These are phyloP conservation scores for Coregonus suidteri DNA, from an alignment of 2,797 vertebrate genomes.

Conservation along the genomic window DNA sequence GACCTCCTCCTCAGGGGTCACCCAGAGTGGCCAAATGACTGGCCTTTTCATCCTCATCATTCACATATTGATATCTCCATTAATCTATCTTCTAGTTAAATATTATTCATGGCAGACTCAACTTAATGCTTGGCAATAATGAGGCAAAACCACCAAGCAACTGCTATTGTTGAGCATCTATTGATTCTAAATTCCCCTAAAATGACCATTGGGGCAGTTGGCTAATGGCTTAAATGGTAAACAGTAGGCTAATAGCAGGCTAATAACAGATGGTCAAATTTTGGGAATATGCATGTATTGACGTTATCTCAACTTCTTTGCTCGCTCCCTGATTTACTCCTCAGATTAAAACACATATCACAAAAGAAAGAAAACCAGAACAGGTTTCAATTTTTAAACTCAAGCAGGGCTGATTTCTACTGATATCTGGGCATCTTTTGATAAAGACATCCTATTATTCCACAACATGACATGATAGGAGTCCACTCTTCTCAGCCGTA, in stretches of 20 bases:
- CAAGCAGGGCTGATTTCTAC: slow-evolving; percentile 62
- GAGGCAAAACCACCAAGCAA: slow-evolving; percentile 20
- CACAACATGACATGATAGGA: slow-evolving; percentile 73
- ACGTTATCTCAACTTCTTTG: not conserved
- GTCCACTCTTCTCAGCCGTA: slow-evolving; percentile 71
- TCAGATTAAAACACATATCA: not conserved
- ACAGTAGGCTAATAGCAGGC: not conserved
- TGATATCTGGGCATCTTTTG: slow-evolving; percentile 72
- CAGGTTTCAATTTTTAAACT: slow-evolving; percentile 61
- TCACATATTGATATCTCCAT: slow-evolving; percentile 20
- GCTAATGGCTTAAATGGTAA: not conserved
- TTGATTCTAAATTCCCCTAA: slow-evolving; percentile 18
- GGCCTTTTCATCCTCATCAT: slow-evolving; percentile 29
- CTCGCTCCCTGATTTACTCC: not conserved
- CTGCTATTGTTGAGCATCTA: slow-evolving; percentile 15
- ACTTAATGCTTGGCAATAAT: slow-evolving; percentile 22
- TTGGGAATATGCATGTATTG: not conserved
- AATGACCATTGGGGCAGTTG: not conserved
- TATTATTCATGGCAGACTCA: slow-evolving; percentile 8
- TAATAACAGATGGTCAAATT: slow-evolving; percentile 4
- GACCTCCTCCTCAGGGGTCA: slow-evolving; percentile 7
- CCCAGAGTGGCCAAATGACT: slow-evolving; percentile 14
- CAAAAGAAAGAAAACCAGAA: slow-evolving; percentile 11
- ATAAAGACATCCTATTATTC: slow-evolving; percentile 77
- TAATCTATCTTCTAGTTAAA: slow-evolving; percentile 19